Evolutionary conservation across 1,140 invertebrate species (phyloP), one percentile per base, ranked within the genome.

Genomic region (Diprion similis): DNA sequence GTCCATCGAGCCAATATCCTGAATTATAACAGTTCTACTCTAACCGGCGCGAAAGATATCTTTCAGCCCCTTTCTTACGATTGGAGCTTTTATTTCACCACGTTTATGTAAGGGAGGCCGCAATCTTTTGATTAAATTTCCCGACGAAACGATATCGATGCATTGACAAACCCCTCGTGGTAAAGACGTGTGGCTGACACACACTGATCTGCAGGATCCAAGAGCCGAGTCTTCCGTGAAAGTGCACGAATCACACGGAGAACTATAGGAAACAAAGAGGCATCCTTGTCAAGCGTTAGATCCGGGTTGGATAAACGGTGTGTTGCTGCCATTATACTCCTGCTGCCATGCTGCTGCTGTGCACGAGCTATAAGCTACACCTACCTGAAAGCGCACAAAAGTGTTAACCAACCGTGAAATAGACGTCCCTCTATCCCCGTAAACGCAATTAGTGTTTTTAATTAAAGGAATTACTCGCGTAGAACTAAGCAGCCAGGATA

Each of bases 401-500:
- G 51, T 59, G 51, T 59, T 59, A 59, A 15, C 51, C 51, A 59
- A 59, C 51, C 51, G 51, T 59, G 51, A 59, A 59, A 59, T 59
- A 59, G 51, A 59, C 51, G 51, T 59, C 51, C 11, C 51, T 59
- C 51, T 59, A 59, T 59, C 51, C 51, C n/a, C 51, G 51, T 59
- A 59, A 59, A 59, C 51, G 51, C 51, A 59, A 59, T 59, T 59
- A 59, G 51, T 59, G 51, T 59, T 59, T 59, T 59, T 59, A 59
- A 59, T 59, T 59, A 59, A 59, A 59, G 51, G 51, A 59, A 59
- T 59, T 59, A 59, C 51, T 59, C 51, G 51, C n/a, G 51, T 59
- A 59, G 51, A 59, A 59, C 51, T 59, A 59, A 59, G 51, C 51
- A 59, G 51, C 11, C n/a, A 59, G 51, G 24, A 37, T 37, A 59